Conservation (phyloP, 2,113 vertebrate species). For the Bujurquina vittata region DNA sequence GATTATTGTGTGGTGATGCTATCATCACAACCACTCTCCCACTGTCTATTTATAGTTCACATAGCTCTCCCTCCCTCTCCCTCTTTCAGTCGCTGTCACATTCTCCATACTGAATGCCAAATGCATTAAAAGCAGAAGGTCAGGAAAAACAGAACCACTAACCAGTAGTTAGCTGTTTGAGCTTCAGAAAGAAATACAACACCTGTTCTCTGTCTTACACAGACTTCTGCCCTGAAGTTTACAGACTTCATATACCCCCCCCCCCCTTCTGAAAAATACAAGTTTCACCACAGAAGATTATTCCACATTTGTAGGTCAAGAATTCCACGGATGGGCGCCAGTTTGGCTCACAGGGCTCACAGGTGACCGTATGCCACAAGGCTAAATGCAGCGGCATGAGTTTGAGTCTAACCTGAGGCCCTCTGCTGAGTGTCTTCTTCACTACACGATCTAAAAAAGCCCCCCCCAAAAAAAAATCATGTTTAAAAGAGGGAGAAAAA, state of each 20-base stretch:
- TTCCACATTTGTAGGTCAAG: neutral
- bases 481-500: too few relatives aligned
- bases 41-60: slow-evolving; percentile 72
- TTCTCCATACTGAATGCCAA: slow-evolving; percentile 59
- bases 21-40: slow-evolving; percentile 68
- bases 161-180: slow-evolving; percentile 14
- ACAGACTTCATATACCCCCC: neutral
- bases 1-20: slow-evolving; percentile 68
- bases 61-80: slow-evolving; percentile 35
- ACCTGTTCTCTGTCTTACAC: neutral
- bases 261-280: neutral
- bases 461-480: too few relatives aligned
- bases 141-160: slow-evolving; percentile 33
- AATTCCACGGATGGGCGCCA: neutral
- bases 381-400: neutral
- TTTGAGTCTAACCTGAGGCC: neutral
- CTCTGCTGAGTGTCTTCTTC: neutral
- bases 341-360: neutral
- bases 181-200: slow-evolving; percentile 5
- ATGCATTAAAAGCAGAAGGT: slow-evolving; percentile 48
- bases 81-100: slow-evolving; percentile 61
- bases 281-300: neutral
- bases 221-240: neutral
- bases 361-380: neutral
- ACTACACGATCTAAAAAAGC: too few relatives aligned